Conservation (phyloP, 2,797 vertebrate genomes). For the Onychomys arenicola region DNA sequence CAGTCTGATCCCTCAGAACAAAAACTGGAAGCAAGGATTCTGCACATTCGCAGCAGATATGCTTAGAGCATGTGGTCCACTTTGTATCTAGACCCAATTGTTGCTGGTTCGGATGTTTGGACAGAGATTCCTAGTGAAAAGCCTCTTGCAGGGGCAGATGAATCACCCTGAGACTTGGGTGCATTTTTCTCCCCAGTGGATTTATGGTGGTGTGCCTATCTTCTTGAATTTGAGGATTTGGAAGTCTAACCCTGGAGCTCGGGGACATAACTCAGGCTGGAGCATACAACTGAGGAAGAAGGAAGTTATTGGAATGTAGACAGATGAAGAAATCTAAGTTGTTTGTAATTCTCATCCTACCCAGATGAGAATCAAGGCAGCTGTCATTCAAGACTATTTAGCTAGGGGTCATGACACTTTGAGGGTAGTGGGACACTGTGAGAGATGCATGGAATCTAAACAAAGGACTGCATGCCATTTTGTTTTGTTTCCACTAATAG, state of each 20-base stretch:
- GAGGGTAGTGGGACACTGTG: neutral
- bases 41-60: slow-evolving; percentile 76
- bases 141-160: slow-evolving; percentile 34
- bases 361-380: neutral
- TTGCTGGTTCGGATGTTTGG: slow-evolving; percentile 61
- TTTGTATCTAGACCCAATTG: slow-evolving; percentile 74
- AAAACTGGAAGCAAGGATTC: slow-evolving; percentile 74
- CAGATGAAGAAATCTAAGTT: neutral
- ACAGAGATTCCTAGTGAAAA: slow-evolving; percentile 60
- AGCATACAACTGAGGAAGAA: neutral
- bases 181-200: slow-evolving; percentile 20
- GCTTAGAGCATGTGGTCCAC: slow-evolving; percentile 66
- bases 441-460: slow-evolving; percentile 47
- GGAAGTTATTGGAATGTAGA: neutral
- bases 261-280: neutral
- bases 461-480: neutral
- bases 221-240: neutral
- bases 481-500: neutral
- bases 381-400: slow-evolving; percentile 1
- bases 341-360: neutral
- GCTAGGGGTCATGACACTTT: slow-evolving; percentile 20
- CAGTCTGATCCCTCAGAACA: slow-evolving; percentile 76
- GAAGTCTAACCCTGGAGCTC: neutral
- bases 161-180: slow-evolving; percentile 36
- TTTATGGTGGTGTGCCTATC: neutral